phyloP scores from a whole-genome alignment of 92 coral and sea anemone species.

The Phenganax marumi region DNA sequence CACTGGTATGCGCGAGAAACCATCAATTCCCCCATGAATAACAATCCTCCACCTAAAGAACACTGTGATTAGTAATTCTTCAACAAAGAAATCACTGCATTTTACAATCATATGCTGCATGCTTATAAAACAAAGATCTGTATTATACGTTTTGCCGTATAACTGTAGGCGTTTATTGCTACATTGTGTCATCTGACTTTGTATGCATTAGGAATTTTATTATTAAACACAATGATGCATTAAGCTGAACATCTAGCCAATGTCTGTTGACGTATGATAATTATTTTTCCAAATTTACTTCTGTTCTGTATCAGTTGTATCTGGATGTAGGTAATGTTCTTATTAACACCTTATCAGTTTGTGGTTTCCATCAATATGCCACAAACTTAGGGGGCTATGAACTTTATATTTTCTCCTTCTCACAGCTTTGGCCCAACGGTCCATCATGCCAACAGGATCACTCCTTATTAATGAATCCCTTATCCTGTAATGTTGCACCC shows the following conservation, averaged over 20 bases:
- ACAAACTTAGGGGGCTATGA: conserved; percentile 51
- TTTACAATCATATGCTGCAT: too few species aligned
- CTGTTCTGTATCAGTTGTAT: neutral
- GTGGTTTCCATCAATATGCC: conserved; percentile 64
- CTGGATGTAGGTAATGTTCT: neutral
- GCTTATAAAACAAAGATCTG: too few species aligned
- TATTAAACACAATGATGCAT: too few species aligned
- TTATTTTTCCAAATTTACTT: neutral
- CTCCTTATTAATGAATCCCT: conserved; percentile 54
- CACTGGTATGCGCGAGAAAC: neutral
- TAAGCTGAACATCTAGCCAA: neutral
- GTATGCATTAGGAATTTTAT: too few species aligned
- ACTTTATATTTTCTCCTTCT: conserved; percentile 55
- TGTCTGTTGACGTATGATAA: neutral
- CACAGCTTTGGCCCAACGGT: conserved; percentile 41
- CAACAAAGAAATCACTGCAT: neutral
- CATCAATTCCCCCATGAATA: too few species aligned
- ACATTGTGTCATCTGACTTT: too few species aligned
- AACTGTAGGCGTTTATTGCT: too few species aligned
- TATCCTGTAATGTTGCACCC: conserved; percentile 56
- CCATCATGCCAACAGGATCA: conserved; percentile 56
- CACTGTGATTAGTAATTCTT: neutral
- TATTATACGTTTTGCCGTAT: too few species aligned
- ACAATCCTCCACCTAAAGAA: neutral
- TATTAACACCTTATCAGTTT: conserved; percentile 56